Percentiles rank a stretch among this genome's conserved stretches.
phyloP scores from a whole-genome alignment of 2,797 vertebrate species.

The Cheracebus regulus region DNA sequence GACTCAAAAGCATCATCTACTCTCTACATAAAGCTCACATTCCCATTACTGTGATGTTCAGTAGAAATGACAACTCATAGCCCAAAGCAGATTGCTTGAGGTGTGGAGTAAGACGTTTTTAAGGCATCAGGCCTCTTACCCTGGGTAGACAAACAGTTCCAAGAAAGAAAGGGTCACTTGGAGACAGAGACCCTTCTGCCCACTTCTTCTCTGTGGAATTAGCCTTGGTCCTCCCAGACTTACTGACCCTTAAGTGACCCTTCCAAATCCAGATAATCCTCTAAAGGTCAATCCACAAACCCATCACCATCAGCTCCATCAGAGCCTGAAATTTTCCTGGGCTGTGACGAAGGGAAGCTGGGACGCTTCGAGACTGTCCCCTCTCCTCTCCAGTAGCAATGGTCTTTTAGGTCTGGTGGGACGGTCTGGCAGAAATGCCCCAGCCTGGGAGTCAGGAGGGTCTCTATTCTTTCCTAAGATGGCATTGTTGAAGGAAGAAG shows the following conservation, averaged over 20 bases:
- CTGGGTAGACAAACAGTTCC: not conserved
- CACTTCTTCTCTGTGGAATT: constrained; percentile 27
- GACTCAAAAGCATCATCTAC: not conserved
- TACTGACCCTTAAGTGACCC: constrained; percentile 50
- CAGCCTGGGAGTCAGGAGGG: not conserved
- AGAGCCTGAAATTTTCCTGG: not conserved
- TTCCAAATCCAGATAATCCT: constrained; percentile 61
- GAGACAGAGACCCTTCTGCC: not conserved
- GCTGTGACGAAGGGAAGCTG: not conserved
- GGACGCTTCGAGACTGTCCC: not conserved
- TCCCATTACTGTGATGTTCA: not conserved
- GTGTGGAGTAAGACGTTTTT: not conserved
- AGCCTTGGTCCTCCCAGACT: constrained; percentile 1
- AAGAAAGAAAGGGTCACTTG: not conserved
- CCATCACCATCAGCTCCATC: not conserved
- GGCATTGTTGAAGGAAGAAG: not conserved
- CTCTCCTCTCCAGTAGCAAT: not conserved
- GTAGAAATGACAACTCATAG: not conserved
- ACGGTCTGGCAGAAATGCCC: not conserved
- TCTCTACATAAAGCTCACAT: not conserved
- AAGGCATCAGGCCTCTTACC: not conserved
- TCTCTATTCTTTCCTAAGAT: not conserved
- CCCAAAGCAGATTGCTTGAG: not conserved
- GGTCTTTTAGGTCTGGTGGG: not conserved
- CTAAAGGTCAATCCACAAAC: not conserved